Base-by-base conservation (phyloP, 2,797 vertebrate species). In the Naso thynnoides region DNA sequence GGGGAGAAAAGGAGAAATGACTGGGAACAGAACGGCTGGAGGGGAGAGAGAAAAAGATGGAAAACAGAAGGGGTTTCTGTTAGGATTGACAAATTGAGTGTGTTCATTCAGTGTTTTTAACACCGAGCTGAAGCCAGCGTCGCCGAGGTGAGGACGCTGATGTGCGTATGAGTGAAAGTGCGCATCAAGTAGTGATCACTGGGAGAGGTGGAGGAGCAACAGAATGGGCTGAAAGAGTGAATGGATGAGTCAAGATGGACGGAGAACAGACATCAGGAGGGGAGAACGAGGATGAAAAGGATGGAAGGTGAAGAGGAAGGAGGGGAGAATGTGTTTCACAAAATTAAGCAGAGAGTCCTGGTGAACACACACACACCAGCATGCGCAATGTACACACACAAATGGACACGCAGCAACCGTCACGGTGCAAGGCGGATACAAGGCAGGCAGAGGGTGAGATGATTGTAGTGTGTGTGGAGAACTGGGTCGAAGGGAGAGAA, bases 401-500 rank as follows among this genome's bases (percentile, higher is more conserved):
- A 23, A 64, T 7, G 33, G 65, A 81, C 64, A 47, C 19, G 60
- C 68, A 66, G 84, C 77, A 70, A 64, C 65, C 75, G 81, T 83
- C 88, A 85, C 62, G 18, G 84, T 78, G 87, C 72, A 44, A 49
- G 66, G 77, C 75, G 66, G 78, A 83, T 75, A 76, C 70, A 70
- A 84, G 70, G 82, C 83, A 85, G 65, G 84, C 77, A 24, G 72
- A 68, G 79, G 76, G 79, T 73, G 80, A 82, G 86, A 78, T 67
- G 88, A 82, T 73, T 76, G 87, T 80, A 60, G 81, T 61, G 81
- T 73, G 78, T 76, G 84, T 73, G 81, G 72, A 86, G 83, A 92
- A 91, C 13, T 90, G 86, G 89, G 90, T 87, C 87, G 88, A 83
- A 83, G 66, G 82, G 53, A 81, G 76, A 65, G 70, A 77, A 82